A percentile compares a stretch with the other conserved stretches of the same genome.
These are phyloP conservation scores for Ctenochaetus hawaiiensis DNA, from an alignment of 2,797 vertebrate genomes.

Conservation along the genomic window DNA sequence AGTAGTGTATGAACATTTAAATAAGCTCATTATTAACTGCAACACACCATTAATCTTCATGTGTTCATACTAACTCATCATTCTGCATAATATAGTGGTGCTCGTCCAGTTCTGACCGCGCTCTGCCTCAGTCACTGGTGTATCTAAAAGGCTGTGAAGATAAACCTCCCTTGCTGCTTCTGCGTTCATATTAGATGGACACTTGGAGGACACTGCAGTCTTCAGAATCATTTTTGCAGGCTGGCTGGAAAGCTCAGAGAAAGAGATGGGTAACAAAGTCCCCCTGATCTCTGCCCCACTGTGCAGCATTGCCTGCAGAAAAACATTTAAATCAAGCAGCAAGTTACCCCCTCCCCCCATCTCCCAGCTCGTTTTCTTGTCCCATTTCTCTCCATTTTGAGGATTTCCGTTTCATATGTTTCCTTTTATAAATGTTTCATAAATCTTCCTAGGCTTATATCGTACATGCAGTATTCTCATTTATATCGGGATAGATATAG, in stretches of 20 bases:
- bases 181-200: conserved; percentile 40
- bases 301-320: conserved; percentile 49
- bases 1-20: neutral
- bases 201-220: conserved; percentile 27
- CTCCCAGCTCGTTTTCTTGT: conserved; percentile 5
- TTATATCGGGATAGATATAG: neutral
- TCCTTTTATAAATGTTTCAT: neutral
- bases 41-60: neutral
- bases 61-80: neutral
- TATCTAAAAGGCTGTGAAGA: conserved; percentile 22
- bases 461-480: neutral
- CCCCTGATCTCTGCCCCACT: conserved; percentile 60
- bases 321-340: conserved; percentile 12
- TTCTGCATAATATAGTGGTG: neutral
- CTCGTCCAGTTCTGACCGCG: neutral
- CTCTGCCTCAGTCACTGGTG: conserved; percentile 21
- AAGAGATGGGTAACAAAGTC: conserved; percentile 41
- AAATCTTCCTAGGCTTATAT: neutral
- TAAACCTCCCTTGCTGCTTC: conserved; percentile 22
- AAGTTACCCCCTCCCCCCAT: neutral
- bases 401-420: neutral
- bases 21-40: neutral
- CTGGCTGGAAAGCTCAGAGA: conserved; percentile 45
- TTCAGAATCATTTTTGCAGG: conserved; percentile 46
- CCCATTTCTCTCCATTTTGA: conserved; percentile 2